Conservation (phyloP, 2,113 vertebrate species). For the Anolis carolinensis region DNA sequence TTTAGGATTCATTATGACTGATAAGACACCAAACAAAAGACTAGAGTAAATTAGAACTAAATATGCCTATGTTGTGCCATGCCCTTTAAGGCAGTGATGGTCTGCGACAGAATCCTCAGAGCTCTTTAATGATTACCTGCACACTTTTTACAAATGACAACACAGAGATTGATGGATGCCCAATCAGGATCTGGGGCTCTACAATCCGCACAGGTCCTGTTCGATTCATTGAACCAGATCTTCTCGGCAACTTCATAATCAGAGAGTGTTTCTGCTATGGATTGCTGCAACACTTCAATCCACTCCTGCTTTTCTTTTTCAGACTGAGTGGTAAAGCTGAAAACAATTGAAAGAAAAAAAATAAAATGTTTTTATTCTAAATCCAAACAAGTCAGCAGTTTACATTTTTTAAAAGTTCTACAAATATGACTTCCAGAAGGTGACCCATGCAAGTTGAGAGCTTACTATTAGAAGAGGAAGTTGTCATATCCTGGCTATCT, state of each 20-base stretch:
- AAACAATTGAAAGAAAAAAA: conserved; percentile 79
- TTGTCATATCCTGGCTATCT: too few relatives aligned
- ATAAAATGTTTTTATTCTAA: conserved; percentile 80
- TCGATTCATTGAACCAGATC: conserved; percentile 98
- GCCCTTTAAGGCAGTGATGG: conserved; percentile 40
- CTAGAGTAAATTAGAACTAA: neutral
- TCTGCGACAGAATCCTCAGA: conserved; percentile 26
- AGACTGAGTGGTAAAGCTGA: conserved; percentile 93
- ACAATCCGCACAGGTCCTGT: conserved; percentile 94
- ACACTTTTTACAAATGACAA: conserved; percentile 97
- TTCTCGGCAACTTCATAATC: conserved; percentile 99
- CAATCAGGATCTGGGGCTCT: conserved; percentile 87
- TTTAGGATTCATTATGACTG: neutral
- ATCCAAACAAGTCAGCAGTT: conserved; percentile 74
- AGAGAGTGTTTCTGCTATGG: conserved; percentile 94
- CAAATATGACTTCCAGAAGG: too few relatives aligned
- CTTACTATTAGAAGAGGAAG: too few relatives aligned
- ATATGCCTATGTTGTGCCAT: neutral
- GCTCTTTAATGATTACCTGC: conserved; percentile 81
- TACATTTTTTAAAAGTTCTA: too few relatives aligned
- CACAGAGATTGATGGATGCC: conserved; percentile 96
- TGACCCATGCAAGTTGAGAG: too few relatives aligned
- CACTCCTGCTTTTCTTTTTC: conserved; percentile 93
- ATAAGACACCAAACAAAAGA: neutral
- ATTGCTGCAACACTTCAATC: conserved; percentile 94